A percentile compares a stretch with the other conserved stretches of the same genome.
These are phyloP conservation scores for Syngnathus scovelli DNA, from an alignment of 2,113 vertebrate genomes.

Conservation along the genomic window DNA sequence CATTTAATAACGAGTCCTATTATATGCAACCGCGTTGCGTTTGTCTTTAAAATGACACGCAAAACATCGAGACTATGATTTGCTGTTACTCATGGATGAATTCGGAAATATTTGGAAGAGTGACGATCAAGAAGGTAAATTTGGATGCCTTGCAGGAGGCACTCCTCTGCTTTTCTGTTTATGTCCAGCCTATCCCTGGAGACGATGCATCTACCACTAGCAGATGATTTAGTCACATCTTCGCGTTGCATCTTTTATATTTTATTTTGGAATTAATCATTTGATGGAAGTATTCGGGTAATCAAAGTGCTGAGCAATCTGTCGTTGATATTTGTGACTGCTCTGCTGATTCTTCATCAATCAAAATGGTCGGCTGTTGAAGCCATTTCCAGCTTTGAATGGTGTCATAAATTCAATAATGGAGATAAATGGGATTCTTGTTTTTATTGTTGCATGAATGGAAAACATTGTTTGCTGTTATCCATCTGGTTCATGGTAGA, in stretches of 20 bases:
- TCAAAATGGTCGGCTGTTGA: slow-evolving; percentile 61
- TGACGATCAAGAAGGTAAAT: slow-evolving; percentile 29
- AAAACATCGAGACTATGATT: slow-evolving; percentile 1
- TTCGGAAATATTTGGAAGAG: slow-evolving; percentile 42
- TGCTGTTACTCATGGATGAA: slow-evolving; percentile 6
- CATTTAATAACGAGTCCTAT: neutral
- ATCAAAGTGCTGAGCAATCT: slow-evolving; percentile 6
- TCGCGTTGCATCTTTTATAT: neutral
- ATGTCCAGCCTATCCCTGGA: slow-evolving; percentile 3
- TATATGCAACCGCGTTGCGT: neutral
- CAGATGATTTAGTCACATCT: neutral
- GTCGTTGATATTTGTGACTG: neutral
- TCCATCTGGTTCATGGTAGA: no score
- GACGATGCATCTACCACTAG: slow-evolving; percentile 1
- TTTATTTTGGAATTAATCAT: neutral
- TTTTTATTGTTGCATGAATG: neutral
- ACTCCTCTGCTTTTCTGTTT: slow-evolving; percentile 30
- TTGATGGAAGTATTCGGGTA: neutral
- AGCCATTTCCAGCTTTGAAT: slow-evolving; percentile 27
- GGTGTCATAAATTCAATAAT: slow-evolving; percentile 41
- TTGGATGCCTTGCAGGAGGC: slow-evolving; percentile 33
- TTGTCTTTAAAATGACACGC: neutral
- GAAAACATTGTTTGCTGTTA: neutral
- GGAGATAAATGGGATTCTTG: neutral
- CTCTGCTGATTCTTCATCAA: slow-evolving; percentile 33